Base-by-base conservation (phyloP, 2,797 vertebrate species). In the Vespertilio murinus region DNA sequence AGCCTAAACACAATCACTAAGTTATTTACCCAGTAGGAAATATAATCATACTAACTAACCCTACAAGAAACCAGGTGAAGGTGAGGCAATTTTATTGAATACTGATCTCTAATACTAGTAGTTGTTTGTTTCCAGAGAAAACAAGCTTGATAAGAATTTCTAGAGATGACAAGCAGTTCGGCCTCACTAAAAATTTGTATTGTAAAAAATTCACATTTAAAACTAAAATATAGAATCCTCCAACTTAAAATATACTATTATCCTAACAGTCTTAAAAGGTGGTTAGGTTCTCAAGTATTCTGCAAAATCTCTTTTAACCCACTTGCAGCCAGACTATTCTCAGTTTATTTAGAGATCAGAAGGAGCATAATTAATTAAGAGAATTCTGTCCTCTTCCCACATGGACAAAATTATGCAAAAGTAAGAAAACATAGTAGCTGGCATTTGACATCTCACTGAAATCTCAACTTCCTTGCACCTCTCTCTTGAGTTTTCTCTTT, bases 81-180 rank as follows among this genome's bases (percentile, higher is more conserved):
- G 33, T 70, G 14, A 7, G 69, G 81, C 71, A 54, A 87, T 93
- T 73, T 83, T 91, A 61, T 30, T 30, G 67, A 84, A 49, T 73
- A 73, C 42, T 84, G 33, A 56, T 49, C 61, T 95, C 30, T 78
- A 81, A 88, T 73, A 90, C 7, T 13, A 93, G 52, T 52, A 67
- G 40, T 95, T 81, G 93, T 85, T 59, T 81, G 20, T 90, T 92
- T 69, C 28, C 20, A 80, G 42, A 74, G 38, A 84, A 94, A 90
- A 88, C 9, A 82, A 81, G 13, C 56, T 88, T 88, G 42, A 88
- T 84, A 22, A 84, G 47, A 84, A 20, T 73, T 78, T 92, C 74
- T 65, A 52, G n/a, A 49, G 30, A 85, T 30, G 16, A 65, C 8
- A 94, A 77, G 47, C 33, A 74, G 30, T 67, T 84, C 35, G 56